Evolutionary conservation across 2,113 vertebrate species (phyloP), one percentile per base, ranked within the genome.

Genomic region (Embiotoca jacksoni): DNA sequence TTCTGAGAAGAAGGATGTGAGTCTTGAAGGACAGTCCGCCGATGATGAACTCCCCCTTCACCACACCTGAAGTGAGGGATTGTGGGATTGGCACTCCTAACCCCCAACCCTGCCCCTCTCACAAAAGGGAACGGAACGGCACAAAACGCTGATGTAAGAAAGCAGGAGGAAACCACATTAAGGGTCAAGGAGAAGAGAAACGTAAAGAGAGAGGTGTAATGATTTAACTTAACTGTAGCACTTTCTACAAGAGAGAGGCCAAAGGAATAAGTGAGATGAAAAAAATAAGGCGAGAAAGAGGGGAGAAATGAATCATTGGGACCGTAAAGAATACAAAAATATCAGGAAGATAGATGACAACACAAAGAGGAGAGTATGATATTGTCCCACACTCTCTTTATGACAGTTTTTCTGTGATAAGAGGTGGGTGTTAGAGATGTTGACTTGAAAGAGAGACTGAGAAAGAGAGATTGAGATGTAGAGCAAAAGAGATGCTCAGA

Each of bases 131-230:
- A 44, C 63, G 3, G 59, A 78, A 56, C 44, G 67, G 55, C 55
- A 3, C 50, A 91, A 86, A 88, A 83, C 80, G 88, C 90, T 91
- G 84, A 88, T 82, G n/a, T 55, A 52, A 69, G 72, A 89, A 86
- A 83, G 67, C 47, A 66, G 73, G 67, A 81, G 81, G 71, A 78
- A 84, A 63, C 63, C 78, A 70, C 80, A 55, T 23, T 10, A 62
- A 23, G 76, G 88, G 83, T 92, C 89, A 90, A 89, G 90, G 88
- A 89, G 86, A 88, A 72, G 37, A 78, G n/a, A 63, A 83, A 54
- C 15, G 7, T 23, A 72, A 60, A 78, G 36, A 70, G 39, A 36
- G 44, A 74, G 44, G 36, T 57, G 60, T 54, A 70, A 83, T 69
- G 60, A 76, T 86, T 86, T 80, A 73, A 86, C 60, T 66, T 60